Conservation (phyloP, 2,797 vertebrate genomes). For the Limosa lapponica region DNA sequence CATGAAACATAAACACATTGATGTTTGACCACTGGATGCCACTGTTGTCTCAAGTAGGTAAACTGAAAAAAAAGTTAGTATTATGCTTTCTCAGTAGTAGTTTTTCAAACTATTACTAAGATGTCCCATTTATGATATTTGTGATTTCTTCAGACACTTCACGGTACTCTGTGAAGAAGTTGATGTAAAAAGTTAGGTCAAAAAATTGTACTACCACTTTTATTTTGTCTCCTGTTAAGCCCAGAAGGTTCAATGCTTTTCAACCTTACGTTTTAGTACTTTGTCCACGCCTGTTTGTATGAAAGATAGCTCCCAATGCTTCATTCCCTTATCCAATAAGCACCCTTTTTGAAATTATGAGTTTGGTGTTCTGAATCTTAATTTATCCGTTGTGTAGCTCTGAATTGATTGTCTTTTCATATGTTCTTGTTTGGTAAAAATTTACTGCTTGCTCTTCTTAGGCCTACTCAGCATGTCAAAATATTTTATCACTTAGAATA, state of each 20-base stretch:
- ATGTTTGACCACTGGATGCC: conserved; percentile 58
- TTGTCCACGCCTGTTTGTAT: background rate
- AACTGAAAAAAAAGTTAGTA: background rate
- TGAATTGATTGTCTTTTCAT: background rate
- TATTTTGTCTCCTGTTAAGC: background rate
- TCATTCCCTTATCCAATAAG: background rate
- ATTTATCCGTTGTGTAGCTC: background rate
- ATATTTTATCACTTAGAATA: background rate
- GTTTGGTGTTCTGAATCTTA: background rate
- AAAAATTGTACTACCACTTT: background rate
- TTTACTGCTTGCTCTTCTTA: background rate
- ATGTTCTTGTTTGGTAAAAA: background rate
- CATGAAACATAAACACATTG: background rate
- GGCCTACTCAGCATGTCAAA: background rate
- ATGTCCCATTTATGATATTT: background rate
- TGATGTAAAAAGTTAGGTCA: background rate
- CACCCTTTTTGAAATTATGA: background rate
- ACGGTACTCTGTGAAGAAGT: background rate
- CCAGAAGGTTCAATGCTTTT: background rate
- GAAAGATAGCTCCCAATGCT: background rate
- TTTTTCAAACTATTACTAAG: background rate
- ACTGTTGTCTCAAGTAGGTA: conserved; percentile 52
- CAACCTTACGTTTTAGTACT: background rate
- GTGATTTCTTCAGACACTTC: background rate
- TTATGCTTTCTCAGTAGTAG: background rate